Evolutionary conservation across 2,113 vertebrate species (phyloP).

Genomic region (Prinia subflava): DNA sequence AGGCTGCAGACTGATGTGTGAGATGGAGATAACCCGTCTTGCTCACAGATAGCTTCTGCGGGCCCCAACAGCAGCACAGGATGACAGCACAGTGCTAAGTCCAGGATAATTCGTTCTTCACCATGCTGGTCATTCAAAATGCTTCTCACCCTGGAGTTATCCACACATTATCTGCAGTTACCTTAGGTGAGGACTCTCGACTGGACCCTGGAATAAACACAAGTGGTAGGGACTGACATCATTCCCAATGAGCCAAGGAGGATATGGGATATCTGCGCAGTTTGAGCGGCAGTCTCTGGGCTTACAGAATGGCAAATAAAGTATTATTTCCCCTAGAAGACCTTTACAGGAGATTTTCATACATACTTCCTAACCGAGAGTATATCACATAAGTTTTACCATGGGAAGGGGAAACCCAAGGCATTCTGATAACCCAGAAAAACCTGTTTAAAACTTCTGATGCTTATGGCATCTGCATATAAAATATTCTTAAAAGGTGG

Average conservation of each 20-base stretch:
- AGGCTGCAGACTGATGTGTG: rapidly evolving
- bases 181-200: rapidly evolving
- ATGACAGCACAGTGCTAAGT: neutral
- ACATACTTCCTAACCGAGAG: neutral
- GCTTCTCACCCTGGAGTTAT: neutral
- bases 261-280: no score
- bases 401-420: neutral
- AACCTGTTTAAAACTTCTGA: slow-evolving; percentile 24
- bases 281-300: neutral
- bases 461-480: neutral
- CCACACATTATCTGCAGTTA: neutral
- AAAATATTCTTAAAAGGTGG: slow-evolving; percentile 4
- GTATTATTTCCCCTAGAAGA: neutral
- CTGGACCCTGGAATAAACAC: neutral
- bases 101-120: neutral
- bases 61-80: rapidly evolving
- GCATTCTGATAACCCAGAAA: neutral
- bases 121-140: neutral
- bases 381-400: neutral
- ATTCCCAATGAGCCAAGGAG: neutral
- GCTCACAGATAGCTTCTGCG: neutral
- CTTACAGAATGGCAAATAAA: neutral
- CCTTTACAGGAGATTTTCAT: neutral
- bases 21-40: rapidly evolving
- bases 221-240: no score